phyloP scores from a whole-genome alignment of 2,888 invertebrate genomes.

The Epirrhoe tristata region DNA sequence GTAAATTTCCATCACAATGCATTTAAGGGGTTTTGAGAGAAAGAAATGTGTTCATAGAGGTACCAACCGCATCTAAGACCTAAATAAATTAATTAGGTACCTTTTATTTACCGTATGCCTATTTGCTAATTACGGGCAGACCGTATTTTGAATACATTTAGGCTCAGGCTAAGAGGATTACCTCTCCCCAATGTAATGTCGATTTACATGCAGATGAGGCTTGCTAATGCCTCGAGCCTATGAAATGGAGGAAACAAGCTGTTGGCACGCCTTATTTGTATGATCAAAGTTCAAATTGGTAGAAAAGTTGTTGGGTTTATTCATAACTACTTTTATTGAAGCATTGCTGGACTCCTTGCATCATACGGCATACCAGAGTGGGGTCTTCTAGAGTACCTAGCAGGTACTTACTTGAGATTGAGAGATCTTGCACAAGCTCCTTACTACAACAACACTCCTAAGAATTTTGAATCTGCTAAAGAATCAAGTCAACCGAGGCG shows the following conservation, averaged over 20 bases:
- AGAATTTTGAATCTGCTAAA: constrained; percentile 25
- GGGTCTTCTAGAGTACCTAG: too few relatives aligned
- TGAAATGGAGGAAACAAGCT: constrained; percentile 43
- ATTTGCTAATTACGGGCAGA: constrained; percentile 45
- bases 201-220: constrained; percentile 58
- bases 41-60: too few relatives aligned
- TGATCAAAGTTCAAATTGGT: constrained; percentile 4
- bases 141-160: constrained; percentile 51
- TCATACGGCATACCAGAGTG: too few relatives aligned
- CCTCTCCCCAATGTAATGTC: constrained; percentile 48
- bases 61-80: too few relatives aligned
- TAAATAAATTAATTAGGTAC: too few relatives aligned
- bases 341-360: too few relatives aligned
- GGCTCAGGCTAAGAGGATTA: constrained; percentile 51
- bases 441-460: neutral
- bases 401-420: too few relatives aligned
- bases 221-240: constrained; percentile 49
- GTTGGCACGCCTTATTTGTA: constrained; percentile 1
- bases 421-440: too few relatives aligned
- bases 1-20: too few relatives aligned
- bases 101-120: constrained; percentile 20
- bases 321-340: too few relatives aligned
- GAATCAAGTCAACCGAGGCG: constrained; percentile 45
- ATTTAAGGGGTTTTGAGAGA: too few relatives aligned
- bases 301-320: neutral